phyloP scores from a whole-genome alignment of 92 coral and sea anemone genomes.

The Heteractis magnifica region DNA sequence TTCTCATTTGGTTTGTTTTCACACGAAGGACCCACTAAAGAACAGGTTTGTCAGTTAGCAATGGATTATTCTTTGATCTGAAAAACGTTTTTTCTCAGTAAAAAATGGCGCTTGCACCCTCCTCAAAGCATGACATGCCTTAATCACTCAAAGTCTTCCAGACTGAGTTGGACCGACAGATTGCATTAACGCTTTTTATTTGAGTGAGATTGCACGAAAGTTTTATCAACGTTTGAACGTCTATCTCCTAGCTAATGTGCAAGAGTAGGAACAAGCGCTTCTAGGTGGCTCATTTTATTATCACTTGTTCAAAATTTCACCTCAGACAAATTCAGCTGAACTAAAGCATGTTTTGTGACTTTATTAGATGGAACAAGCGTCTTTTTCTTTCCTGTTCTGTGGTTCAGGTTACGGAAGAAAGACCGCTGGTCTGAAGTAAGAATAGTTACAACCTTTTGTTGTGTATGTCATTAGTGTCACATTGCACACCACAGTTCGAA shows the following conservation, averaged over 20 bases:
- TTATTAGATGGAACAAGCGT: slow-evolving; percentile 70
- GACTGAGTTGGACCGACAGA: no score
- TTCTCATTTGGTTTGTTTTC: slow-evolving; percentile 83
- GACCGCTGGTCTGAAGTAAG: slow-evolving; percentile 62
- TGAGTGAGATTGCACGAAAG: no score
- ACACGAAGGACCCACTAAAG: slow-evolving; percentile 94
- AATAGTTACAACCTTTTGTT: not conserved
- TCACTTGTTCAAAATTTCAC: not conserved
- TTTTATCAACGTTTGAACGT: no score
- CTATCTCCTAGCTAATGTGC: no score
- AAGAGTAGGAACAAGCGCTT: no score
- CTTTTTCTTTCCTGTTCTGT: slow-evolving; percentile 73
- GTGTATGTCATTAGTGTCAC: no score
- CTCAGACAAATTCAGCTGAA: not conserved
- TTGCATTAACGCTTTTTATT: no score
- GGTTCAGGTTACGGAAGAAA: slow-evolving; percentile 89
- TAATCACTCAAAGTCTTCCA: no score
- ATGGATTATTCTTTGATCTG: not conserved
- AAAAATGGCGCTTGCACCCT: no score
- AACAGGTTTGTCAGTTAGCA: slow-evolving; percentile 58
- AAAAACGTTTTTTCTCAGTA: no score
- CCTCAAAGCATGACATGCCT: no score
- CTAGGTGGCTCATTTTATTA: no score
- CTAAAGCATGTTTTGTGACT: not conserved
- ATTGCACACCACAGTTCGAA: not conserved